These are phyloP conservation scores for Platerodrilus igneus DNA, from an alignment of 2,888 invertebrate species.

Conservation along the genomic window DNA sequence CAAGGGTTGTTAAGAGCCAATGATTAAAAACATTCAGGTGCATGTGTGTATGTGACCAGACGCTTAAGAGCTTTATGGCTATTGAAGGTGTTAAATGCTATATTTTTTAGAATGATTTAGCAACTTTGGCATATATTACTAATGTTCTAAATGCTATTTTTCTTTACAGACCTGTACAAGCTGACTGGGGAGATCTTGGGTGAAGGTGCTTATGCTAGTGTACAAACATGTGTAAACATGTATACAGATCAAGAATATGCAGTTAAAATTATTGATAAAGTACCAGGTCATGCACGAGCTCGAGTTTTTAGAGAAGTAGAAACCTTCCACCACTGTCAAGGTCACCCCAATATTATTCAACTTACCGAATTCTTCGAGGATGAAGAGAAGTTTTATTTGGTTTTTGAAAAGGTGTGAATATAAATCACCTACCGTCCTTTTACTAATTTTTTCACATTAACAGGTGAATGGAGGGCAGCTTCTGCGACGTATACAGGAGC, in stretches of 20 bases:
- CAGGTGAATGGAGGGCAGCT: constrained; percentile 90
- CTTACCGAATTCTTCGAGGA: constrained; percentile 97
- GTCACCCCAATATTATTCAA: constrained; percentile 96
- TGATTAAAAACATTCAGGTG: too few species aligned
- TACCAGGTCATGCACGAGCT: constrained; percentile 88
- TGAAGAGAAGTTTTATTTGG: constrained; percentile 93
- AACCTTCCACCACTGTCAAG: constrained; percentile 97
- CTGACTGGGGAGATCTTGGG: constrained; percentile 94
- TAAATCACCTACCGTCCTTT: too few species aligned
- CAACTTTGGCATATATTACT: too few species aligned
- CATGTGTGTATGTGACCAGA: too few species aligned
- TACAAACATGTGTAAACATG: constrained; percentile 87
- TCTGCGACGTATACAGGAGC: constrained; percentile 87
- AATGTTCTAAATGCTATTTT: too few species aligned
- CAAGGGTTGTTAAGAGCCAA: too few species aligned
- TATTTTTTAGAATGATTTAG: too few species aligned
- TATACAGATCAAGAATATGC: constrained; percentile 93
- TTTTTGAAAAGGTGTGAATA: constrained; percentile 96
- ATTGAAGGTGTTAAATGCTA: too few species aligned
- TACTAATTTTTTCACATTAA: constrained; percentile 6
- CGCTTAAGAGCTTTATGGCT: too few species aligned
- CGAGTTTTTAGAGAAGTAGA: constrained; percentile 97
- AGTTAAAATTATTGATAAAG: constrained; percentile 95
- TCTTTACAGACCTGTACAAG: constrained; percentile 80
- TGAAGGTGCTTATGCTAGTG: constrained; percentile 94